Base-by-base conservation (phyloP, 2,113 vertebrate species). In the Shinisaurus crocodilurus region DNA sequence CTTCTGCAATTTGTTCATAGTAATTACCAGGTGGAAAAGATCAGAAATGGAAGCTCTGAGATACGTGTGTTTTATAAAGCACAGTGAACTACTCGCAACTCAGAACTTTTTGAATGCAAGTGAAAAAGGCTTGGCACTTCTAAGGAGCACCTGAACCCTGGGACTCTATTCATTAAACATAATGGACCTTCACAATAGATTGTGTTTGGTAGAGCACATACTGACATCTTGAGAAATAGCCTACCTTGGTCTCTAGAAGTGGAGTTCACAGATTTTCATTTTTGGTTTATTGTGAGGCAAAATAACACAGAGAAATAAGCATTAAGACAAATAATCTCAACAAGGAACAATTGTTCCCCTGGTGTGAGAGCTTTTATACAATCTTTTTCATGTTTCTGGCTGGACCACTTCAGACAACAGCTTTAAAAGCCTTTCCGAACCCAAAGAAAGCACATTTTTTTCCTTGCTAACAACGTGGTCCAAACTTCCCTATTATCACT, bases 81-180 rank as follows among this genome's bases (percentile, higher is more conserved):
- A 27, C 20, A 25, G 57, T 40, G 54, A 75, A 67, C 80, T 25
- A 1, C 37, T 70, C 91, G 83, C 16, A 65, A 27, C 1, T 9
- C 32, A 34, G 75, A 29, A 84, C 3, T n/a, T 63, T 89, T 74
- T 88, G 79, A 29, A 29, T 54, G 86, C 89, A 81, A 86, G 54
- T 89, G 65, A 89, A 92, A n/a, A 91, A 67, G 45, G 27, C 32
- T 74, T 91, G 80, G 23, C n/a, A 83, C 91, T 81, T 40, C 65
- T 15, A 91, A 90, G 10, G 37, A 90, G 80, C 89, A 94, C 82
- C 34, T 92, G 89, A 95, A 60, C 88, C 92, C 45, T 74, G 89
- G 32, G 82, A 77, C 86, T 93, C 90, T 10, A 90, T 90, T 90
- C 37, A 74, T 90, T 90, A 90, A 92, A 87, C 82, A 67, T 5